phyloP scores from a whole-genome alignment of 2,113 vertebrate genomes.

The Pteropus alecto region DNA sequence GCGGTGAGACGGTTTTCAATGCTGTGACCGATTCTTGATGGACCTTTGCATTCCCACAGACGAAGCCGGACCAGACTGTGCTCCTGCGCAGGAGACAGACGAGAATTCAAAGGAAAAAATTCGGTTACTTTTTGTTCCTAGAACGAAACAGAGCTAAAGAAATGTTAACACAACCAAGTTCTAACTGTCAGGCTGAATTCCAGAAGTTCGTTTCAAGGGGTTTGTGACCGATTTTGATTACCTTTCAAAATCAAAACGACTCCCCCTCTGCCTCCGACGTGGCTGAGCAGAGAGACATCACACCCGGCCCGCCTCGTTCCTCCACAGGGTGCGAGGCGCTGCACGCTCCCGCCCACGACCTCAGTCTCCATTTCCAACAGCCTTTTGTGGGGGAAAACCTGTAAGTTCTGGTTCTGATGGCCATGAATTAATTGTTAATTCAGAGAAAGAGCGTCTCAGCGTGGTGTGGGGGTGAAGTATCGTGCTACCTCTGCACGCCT shows the following conservation, averaged over 20 bases:
- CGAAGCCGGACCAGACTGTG: background rate
- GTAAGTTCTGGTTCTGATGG: background rate
- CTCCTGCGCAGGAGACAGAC: background rate
- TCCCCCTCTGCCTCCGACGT: fast-evolving
- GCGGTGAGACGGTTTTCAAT: background rate
- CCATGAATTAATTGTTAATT: background rate
- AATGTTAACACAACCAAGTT: background rate
- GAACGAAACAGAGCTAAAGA: background rate
- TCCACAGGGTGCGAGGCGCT: background rate
- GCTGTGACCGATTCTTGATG: background rate
- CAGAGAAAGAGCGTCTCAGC: fast-evolving
- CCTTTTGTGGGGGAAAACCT: background rate
- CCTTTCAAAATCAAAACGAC: background rate
- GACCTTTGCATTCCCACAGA: background rate
- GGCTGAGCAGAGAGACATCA: fast-evolving
- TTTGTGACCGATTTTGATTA: background rate
- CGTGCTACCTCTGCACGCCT: fast-evolving
- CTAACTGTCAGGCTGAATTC: background rate
- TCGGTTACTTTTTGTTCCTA: background rate
- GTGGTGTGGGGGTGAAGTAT: fast-evolving
- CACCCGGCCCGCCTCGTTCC: fast-evolving
- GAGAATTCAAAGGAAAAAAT: background rate
- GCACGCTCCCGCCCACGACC: fast-evolving
- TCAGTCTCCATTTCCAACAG: fast-evolving
- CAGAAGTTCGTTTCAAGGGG: background rate